These are phyloP conservation scores for Ibidorhyncha struthersii DNA, from an alignment of 2,113 vertebrate species.

Conservation along the genomic window DNA sequence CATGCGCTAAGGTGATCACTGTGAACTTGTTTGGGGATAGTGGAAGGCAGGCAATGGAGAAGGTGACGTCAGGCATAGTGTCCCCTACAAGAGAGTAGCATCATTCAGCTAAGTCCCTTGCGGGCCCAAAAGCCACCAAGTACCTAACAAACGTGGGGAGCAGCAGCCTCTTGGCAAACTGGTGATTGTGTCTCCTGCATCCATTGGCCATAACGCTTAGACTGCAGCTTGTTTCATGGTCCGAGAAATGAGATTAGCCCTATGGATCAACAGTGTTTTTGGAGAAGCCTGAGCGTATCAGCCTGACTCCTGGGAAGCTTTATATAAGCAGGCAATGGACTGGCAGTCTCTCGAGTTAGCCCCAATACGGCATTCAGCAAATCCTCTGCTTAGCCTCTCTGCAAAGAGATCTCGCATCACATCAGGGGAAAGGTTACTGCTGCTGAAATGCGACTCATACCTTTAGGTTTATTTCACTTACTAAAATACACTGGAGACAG, in stretches of 20 bases:
- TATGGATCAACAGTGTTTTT: neutral
- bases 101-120: neutral
- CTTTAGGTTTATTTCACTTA: neutral
- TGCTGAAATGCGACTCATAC: neutral
- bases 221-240: neutral
- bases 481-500: neutral
- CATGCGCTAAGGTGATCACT: accelerated
- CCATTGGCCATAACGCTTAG: neutral
- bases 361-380: neutral
- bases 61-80: neutral
- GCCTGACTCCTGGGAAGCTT: neutral
- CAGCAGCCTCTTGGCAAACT: neutral
- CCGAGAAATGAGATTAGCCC: constrained; percentile 1
- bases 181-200: neutral
- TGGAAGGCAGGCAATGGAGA: neutral
- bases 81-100: neutral
- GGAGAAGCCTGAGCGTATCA: neutral
- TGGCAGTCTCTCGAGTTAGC: neutral
- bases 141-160: neutral
- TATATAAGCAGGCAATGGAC: neutral
- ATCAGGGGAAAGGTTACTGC: neutral
- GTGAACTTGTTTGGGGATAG: accelerated
- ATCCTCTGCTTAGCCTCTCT: neutral
- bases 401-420: neutral
- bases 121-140: neutral